A percentile compares a stretch with the other conserved stretches of the same genome.
These are phyloP conservation scores for Quadriops clusia DNA, from an alignment of 2,888 invertebrate genomes.

Conservation along the genomic window DNA sequence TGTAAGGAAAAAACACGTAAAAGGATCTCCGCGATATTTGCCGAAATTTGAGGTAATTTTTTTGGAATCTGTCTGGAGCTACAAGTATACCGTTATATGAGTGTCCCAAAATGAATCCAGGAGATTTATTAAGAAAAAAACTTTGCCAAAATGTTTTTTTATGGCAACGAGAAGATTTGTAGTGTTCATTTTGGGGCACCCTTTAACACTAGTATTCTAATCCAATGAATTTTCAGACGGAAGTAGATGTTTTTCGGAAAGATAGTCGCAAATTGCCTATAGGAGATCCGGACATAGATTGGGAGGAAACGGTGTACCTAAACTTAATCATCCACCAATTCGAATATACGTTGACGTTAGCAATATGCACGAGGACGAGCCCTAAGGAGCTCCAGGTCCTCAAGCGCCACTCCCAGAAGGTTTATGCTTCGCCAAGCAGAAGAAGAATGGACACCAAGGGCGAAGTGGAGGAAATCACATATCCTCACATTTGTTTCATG, in stretches of 20 bases:
- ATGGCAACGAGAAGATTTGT: not conserved
- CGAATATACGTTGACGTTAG: constrained; percentile 93
- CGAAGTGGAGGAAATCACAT: constrained; percentile 95
- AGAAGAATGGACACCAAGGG: constrained; percentile 97
- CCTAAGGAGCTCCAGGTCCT: constrained; percentile 95
- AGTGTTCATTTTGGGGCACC: not conserved
- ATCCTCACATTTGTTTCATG: constrained; percentile 98
- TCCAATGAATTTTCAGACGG: constrained; percentile 52
- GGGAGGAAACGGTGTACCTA: constrained; percentile 98
- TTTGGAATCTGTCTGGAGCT: too few relatives aligned
- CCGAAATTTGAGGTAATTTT: constrained; percentile 74
- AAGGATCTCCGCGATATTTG: constrained; percentile 73
- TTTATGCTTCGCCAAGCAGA: constrained; percentile 94
- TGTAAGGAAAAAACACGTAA: constrained; percentile 83
- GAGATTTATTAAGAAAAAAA: too few relatives aligned
- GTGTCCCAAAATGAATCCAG: too few relatives aligned
- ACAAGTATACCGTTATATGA: too few relatives aligned
- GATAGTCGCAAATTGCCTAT: constrained; percentile 94
- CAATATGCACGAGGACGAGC: constrained; percentile 94
- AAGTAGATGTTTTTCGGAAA: constrained; percentile 94
- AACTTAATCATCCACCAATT: constrained; percentile 97
- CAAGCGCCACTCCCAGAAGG: constrained; percentile 78
- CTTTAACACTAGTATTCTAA: too few relatives aligned
- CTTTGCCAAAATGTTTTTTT: constrained; percentile 3
- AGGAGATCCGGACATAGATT: constrained; percentile 92